These are phyloP conservation scores for Heterohyrax brucei DNA, from an alignment of 2,797 vertebrate species.

Conservation along the genomic window DNA sequence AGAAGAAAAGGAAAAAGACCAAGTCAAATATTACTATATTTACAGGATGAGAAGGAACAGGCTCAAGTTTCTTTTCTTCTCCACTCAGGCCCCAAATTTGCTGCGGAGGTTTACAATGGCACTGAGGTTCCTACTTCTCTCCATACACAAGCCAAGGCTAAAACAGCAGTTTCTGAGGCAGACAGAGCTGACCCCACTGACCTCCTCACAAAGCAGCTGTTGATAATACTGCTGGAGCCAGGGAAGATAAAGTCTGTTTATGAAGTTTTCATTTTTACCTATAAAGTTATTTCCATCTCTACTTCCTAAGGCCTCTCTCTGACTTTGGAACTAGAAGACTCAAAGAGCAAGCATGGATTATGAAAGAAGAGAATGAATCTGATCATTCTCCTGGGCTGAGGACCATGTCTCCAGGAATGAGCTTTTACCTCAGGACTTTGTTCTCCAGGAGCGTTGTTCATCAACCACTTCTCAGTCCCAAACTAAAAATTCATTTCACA, in stretches of 20 bases:
- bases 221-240: neutral
- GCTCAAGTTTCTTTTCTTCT: neutral
- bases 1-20: neutral
- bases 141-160: neutral
- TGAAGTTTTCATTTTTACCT: constrained; percentile 31
- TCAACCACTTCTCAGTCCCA: constrained; percentile 8
- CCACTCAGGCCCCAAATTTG: neutral
- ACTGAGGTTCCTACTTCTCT: neutral
- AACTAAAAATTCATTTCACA: constrained; percentile 40
- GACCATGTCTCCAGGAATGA: neutral
- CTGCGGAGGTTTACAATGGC: neutral
- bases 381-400: neutral
- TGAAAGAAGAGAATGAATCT: neutral
- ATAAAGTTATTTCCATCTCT: neutral
- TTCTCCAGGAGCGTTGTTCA: neutral
- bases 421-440: neutral
- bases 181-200: neutral
- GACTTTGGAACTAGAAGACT: constrained; percentile 55
- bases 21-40: neutral
- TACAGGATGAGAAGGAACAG: neutral
- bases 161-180: neutral
- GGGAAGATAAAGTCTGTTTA: neutral
- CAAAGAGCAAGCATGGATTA: neutral
- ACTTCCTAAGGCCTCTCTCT: neutral
- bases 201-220: neutral